Percentiles rank a stretch among this genome's conserved stretches.
Conservation (phyloP, 2,797 vertebrate species). For the Myiotriccus ornatus region DNA sequence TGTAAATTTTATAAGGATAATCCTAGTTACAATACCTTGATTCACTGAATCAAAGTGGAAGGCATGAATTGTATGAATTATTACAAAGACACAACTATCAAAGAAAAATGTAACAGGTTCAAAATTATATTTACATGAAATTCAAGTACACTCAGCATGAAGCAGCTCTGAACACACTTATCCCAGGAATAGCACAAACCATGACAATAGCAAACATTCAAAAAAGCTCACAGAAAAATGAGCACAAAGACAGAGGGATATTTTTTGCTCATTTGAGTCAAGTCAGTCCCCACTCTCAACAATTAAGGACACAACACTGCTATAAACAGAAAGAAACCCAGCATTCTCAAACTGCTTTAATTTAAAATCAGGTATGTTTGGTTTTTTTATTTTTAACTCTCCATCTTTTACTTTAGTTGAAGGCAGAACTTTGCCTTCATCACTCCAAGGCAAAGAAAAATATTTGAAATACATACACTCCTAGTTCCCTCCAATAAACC, state of each 20-base stretch:
- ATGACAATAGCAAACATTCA: neutral
- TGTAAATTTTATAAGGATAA: neutral
- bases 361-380: accelerated
- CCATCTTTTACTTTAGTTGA: neutral
- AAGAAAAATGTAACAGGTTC: neutral
- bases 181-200: neutral
- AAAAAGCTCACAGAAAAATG: neutral
- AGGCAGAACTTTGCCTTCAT: neutral
- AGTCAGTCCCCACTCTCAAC: neutral
- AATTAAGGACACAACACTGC: neutral
- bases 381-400: neutral
- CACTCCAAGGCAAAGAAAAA: neutral
- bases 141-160: neutral
- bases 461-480: neutral
- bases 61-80: neutral
- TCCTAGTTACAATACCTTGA: neutral
- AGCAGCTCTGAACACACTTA: neutral
- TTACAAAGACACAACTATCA: neutral
- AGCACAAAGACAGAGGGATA: neutral
- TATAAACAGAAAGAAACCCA: neutral
- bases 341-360: neutral
- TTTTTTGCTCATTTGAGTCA: neutral
- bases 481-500: neutral
- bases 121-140: neutral
- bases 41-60: neutral